Evolutionary conservation across 2,797 vertebrate genomes (phyloP).

Genomic region (Diceros bicornis): DNA sequence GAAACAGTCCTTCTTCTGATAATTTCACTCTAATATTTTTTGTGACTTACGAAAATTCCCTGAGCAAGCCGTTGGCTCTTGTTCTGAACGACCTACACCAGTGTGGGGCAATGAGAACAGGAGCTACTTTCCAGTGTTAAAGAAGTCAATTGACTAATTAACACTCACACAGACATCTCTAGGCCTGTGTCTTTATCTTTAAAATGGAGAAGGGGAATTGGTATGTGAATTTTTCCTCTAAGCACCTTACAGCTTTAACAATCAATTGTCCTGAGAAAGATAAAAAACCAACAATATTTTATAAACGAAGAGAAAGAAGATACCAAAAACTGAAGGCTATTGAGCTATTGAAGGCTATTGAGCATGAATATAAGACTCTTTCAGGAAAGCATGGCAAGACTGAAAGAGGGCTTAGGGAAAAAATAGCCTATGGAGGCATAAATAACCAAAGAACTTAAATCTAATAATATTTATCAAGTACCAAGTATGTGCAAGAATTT

Average conservation of each 20-base stretch:
- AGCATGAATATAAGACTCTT: neutral
- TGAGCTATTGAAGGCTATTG: neutral
- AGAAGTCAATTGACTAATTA: neutral
- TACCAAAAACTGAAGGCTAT: neutral
- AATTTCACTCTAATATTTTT: neutral
- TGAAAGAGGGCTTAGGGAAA: neutral
- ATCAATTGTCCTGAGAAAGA: neutral
- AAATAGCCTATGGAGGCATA: neutral
- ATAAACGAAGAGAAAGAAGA: conserved; percentile 4
- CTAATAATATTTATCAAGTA: conserved; percentile 19
- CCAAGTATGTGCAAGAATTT: neutral
- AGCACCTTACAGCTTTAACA: neutral
- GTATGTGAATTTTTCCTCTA: neutral
- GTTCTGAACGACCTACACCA: neutral
- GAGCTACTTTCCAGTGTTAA: neutral
- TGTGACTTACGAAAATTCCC: neutral
- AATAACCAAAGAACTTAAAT: conserved; percentile 20
- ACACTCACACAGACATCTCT: neutral
- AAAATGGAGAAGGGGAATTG: neutral
- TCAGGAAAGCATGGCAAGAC: neutral
- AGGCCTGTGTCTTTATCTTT: neutral
- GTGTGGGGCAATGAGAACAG: neutral
- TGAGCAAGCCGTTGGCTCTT: neutral
- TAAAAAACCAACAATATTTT: neutral
- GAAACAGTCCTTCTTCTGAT: neutral